Evolutionary conservation across 2,888 invertebrate genomes (phyloP), one percentile per base, ranked within the genome.

Genomic region (Dorcus hopei): DNA sequence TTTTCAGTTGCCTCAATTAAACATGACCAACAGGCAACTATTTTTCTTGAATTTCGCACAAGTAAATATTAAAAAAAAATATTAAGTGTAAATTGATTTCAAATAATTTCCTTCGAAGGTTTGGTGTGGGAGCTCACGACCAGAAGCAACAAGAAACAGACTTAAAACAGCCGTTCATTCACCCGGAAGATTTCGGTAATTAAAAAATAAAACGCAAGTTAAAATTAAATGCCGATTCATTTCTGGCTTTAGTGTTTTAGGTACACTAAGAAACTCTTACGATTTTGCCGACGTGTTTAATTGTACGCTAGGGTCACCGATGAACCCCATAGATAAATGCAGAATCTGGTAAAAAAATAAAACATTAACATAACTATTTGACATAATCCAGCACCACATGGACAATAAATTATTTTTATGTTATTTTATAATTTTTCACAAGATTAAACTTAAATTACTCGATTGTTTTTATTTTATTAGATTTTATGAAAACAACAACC

Each of bases 31-130:
- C 52, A 87, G 87, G 33, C 95, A 95, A 74, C 79, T 95, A 7
- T 95, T 95, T 80, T 95, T 95, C 73, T 80, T 95, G 4, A 95
- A 94, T 74, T 95, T 94, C 76, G 95, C 95, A 0, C 91, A 91
- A 80, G 84, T 54, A 49, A 39, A 19, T 40, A 45, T 26, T 6
- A 5, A 38, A 40, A 14, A 42, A 42, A 11, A 2, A 41, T 2
- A 14, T 4, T 2, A n/a, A 11, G 41, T 33, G n/a, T 8, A 42
- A 11, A 52, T 41, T 26, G 9, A 47, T 45, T 38, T 14, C 6
- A 19, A 26, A 26, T 49, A 14, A 33, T 38, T 16, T n/a, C n/a
- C 39, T 6, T 52, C 43, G 1, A 11, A 54, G 45, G 55, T 91
- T 2, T 91, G 91, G 91, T 91, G 91, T 70, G 91, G 91, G 0